These are phyloP conservation scores for Megaleporinus macrocephalus DNA, from an alignment of 2,113 vertebrate genomes.

Conservation along the genomic window DNA sequence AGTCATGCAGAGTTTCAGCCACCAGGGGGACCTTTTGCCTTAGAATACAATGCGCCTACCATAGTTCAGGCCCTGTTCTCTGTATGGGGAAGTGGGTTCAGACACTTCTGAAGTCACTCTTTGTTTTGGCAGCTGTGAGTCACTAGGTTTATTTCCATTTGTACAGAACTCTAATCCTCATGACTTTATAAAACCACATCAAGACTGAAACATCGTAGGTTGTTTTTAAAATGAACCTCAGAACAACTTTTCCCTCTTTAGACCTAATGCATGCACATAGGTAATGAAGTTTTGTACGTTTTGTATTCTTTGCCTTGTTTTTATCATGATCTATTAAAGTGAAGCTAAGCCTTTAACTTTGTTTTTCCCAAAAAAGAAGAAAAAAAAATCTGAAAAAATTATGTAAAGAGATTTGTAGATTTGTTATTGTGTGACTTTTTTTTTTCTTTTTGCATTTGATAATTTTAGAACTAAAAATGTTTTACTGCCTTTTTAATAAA, in stretches of 20 bases:
- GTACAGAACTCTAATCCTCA: slow-evolving; percentile 39
- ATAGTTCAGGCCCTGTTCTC: not conserved
- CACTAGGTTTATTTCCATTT: slow-evolving; percentile 25
- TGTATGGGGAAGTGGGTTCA: not conserved
- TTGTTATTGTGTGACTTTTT: slow-evolving; percentile 50
- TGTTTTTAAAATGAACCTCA: not conserved
- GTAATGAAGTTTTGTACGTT: slow-evolving; percentile 54
- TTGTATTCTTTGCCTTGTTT: slow-evolving; percentile 35
- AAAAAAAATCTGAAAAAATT: slow-evolving; percentile 26
- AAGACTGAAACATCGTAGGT: slow-evolving; percentile 20
- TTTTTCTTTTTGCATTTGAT: slow-evolving; percentile 35
- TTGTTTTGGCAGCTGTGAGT: slow-evolving; percentile 45
- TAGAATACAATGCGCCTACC: not conserved
- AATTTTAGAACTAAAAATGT: slow-evolving; percentile 56
- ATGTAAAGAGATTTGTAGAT: slow-evolving; percentile 62
- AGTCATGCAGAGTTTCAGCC: not conserved
- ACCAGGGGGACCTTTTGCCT: slow-evolving; percentile 9
- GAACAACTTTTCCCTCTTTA: slow-evolving; percentile 13
- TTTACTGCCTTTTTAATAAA: slow-evolving; percentile 65
- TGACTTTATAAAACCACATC: not conserved
- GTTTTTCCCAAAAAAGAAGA: slow-evolving; percentile 20
- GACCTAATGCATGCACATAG: slow-evolving; percentile 53
- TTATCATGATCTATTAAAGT: slow-evolving; percentile 40
- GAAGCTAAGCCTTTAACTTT: slow-evolving; percentile 51
- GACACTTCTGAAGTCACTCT: not conserved